Conservation (phyloP, 2,797 vertebrate species). For the Aplochiton taeniatus region DNA sequence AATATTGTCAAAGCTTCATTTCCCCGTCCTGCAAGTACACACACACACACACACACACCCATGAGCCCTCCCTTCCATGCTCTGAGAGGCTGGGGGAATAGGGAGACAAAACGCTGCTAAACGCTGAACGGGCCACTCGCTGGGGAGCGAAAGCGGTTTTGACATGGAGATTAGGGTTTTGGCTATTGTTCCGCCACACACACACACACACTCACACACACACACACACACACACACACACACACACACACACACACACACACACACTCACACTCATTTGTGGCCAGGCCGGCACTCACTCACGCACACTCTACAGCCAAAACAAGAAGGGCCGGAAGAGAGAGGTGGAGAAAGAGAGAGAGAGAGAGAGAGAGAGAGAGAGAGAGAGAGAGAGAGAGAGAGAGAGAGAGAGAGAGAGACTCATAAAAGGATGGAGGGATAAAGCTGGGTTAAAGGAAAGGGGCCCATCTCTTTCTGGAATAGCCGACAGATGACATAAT, state of each 20-base stretch:
- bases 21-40: neutral
- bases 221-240: conserved; percentile 68
- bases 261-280: neutral
- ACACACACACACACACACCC: conserved; percentile 20
- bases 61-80: too few species aligned
- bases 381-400: neutral
- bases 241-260: neutral
- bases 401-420: neutral
- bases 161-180: conserved; percentile 99
- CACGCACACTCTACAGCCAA: neutral
- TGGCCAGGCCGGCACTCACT: too few species aligned
- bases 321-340: neutral
- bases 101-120: conserved; percentile 98
- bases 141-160: conserved; percentile 98
- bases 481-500: conserved; percentile 2
- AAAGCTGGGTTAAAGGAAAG: conserved; percentile 58
- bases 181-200: conserved; percentile 96
- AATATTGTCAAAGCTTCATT: conserved; percentile 80
- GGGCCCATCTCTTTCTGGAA: neutral
- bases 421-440: neutral
- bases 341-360: neutral
- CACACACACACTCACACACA: conserved; percentile 82
- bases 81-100: conserved; percentile 80
- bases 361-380: neutral
- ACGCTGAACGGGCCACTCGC: conserved; percentile 94